Conservation (phyloP, 2,888 invertebrate genomes). For the Melangyna quadrimaculata region DNA sequence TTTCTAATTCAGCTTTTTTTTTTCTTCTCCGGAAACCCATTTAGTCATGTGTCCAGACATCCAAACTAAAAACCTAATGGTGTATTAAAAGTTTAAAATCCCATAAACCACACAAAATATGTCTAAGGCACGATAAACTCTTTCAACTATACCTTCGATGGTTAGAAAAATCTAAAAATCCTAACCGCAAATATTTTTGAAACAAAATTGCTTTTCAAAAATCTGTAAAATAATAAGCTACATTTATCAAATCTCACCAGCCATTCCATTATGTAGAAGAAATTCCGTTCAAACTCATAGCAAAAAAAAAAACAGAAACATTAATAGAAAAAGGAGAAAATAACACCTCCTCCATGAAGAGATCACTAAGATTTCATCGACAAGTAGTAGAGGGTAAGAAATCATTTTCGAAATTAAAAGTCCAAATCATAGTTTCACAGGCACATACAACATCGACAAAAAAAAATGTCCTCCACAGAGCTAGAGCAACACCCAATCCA, state of each 20-base stretch:
- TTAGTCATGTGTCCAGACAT: constrained; percentile 2
- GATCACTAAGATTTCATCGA: constrained; percentile 41
- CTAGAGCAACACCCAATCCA: constrained; percentile 15
- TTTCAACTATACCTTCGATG: background rate
- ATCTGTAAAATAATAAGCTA: constrained; percentile 20
- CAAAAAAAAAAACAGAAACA: background rate
- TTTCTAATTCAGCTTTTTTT: too few relatives aligned
- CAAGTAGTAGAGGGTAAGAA: constrained; percentile 62
- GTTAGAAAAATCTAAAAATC: background rate
- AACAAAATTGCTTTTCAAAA: constrained; percentile 29
- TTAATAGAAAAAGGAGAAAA: background rate
- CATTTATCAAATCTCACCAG: constrained; percentile 9
- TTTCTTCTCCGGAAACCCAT: too few relatives aligned
- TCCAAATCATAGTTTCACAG: constrained; percentile 68
- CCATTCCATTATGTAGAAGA: background rate
- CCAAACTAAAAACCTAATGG: background rate
- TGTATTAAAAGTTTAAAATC: background rate
- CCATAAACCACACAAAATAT: constrained; percentile 10
- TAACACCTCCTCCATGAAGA: background rate
- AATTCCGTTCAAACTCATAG: too few relatives aligned
- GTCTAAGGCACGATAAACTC: background rate
- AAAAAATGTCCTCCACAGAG: constrained; percentile 59
- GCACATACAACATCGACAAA: too few relatives aligned
- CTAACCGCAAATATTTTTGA: constrained; percentile 8
- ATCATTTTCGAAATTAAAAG: constrained; percentile 71